Evolutionary conservation across 2,888 invertebrate species (phyloP).

Genomic region (Maniola hyperantus): DNA sequence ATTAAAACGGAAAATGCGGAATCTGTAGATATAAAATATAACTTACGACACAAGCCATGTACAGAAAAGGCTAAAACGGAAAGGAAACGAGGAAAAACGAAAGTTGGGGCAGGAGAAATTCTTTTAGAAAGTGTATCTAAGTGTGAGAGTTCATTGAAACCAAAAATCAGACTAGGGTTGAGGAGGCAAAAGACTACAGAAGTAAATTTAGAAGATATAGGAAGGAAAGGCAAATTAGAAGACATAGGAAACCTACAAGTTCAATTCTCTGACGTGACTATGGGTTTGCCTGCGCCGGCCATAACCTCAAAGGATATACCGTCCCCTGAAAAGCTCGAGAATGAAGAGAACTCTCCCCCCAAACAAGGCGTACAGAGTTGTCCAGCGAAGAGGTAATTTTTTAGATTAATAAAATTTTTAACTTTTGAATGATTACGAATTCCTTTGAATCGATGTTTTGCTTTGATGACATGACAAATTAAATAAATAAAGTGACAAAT

Average conservation of each 20-base stretch:
- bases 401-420: background rate
- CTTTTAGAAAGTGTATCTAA: conserved; percentile 50
- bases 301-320: conserved; percentile 61
- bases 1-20: conserved; percentile 30
- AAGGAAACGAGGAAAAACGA: conserved; percentile 34
- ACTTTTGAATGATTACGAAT: too few relatives aligned
- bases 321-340: conserved; percentile 59
- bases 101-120: conserved; percentile 44
- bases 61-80: conserved; percentile 38
- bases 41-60: conserved; percentile 53
- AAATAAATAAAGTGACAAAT: too few relatives aligned
- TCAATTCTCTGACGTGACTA: conserved; percentile 69
- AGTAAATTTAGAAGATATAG: conserved; percentile 37
- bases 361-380: conserved; percentile 62
- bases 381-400: conserved; percentile 66
- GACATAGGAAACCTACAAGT: conserved; percentile 68
- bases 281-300: conserved; percentile 57
- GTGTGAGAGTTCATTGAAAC: conserved; percentile 48
- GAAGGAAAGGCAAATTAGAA: conserved; percentile 52
- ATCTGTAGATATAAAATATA: conserved; percentile 53
- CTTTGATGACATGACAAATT: too few relatives aligned
- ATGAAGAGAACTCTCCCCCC: conserved; percentile 59
- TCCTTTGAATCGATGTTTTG: too few relatives aligned
- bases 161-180: conserved; percentile 58
- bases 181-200: conserved; percentile 51